These are phyloP conservation scores for Metopolophium dirhodum DNA, from an alignment of 1,140 invertebrate species.

Conservation along the genomic window DNA sequence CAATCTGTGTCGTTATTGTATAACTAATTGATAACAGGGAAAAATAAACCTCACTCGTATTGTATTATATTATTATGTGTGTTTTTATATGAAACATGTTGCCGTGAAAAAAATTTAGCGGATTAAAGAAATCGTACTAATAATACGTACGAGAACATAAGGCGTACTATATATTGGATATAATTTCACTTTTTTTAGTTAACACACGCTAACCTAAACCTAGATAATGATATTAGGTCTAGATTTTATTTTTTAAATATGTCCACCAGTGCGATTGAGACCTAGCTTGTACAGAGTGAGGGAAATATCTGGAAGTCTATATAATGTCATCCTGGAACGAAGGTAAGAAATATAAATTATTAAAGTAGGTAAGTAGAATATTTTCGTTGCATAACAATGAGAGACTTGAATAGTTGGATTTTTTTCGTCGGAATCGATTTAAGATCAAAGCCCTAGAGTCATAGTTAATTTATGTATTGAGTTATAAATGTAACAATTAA, in stretches of 20 bases:
- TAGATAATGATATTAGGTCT: background rate
- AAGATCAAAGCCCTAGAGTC: background rate
- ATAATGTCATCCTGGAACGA: background rate
- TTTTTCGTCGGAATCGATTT: background rate
- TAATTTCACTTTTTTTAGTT: background rate
- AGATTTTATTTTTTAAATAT: background rate
- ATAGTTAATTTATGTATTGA: background rate
- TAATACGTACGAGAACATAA: background rate
- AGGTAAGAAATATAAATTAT: background rate
- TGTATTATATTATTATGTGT: background rate
- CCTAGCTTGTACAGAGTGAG: background rate
- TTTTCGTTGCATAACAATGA: background rate
- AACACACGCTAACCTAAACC: background rate
- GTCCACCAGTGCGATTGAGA: background rate
- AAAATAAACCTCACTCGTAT: background rate
- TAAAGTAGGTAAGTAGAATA: background rate
- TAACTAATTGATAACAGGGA: slow-evolving; percentile 2
- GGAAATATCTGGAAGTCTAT: background rate
- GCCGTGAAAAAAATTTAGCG: background rate
- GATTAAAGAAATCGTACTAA: background rate
- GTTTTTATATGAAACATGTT: background rate
- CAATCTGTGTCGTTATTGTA: background rate
- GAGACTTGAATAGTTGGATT: too few relatives aligned
- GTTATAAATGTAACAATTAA: background rate
- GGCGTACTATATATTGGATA: background rate